These are phyloP conservation scores for Hylaea fasciaria DNA, from an alignment of 2,888 invertebrate species.

Conservation along the genomic window DNA sequence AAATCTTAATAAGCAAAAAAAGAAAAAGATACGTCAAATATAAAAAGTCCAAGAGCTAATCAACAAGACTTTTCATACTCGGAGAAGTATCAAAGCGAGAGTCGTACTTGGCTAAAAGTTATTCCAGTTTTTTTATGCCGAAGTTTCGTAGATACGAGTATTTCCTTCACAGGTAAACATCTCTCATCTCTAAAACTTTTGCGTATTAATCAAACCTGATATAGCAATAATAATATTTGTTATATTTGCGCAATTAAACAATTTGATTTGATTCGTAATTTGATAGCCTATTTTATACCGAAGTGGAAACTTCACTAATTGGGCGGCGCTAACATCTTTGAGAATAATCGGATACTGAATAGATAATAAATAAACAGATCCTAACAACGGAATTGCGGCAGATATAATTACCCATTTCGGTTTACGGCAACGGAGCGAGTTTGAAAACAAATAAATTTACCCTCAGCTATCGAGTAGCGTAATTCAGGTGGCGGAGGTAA, in stretches of 20 bases:
- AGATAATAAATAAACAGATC: conserved; percentile 23
- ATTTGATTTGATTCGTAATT: not conserved
- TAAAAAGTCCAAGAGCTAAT: conserved; percentile 72
- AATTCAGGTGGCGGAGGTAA: conserved; percentile 45
- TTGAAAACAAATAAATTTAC: conserved; percentile 49
- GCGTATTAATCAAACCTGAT: conserved; percentile 26
- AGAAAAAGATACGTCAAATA: conserved; percentile 62
- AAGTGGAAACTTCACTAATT: conserved; percentile 15
- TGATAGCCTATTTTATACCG: conserved; percentile 6
- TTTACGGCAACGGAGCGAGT: conserved; percentile 33
- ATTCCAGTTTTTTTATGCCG: conserved; percentile 50
- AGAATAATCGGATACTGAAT: conserved; percentile 16
- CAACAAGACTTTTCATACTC: conserved; percentile 74
- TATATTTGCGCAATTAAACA: conserved; percentile 13
- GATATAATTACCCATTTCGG: conserved; percentile 40
- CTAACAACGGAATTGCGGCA: conserved; percentile 24
- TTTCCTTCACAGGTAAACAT: conserved; percentile 34
- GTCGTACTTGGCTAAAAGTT: conserved; percentile 66
- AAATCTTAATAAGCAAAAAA: conserved; percentile 62
- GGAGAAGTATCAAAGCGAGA: conserved; percentile 71
- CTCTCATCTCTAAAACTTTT: conserved; percentile 23
- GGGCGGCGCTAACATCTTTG: not conserved
- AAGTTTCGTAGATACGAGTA: conserved; percentile 33
- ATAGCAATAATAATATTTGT: conserved; percentile 20
- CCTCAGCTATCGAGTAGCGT: conserved; percentile 48